A percentile compares a stretch with the other conserved stretches of the same genome.
phyloP scores from a whole-genome alignment of 2,113 vertebrate species.

The Strix aluco region DNA sequence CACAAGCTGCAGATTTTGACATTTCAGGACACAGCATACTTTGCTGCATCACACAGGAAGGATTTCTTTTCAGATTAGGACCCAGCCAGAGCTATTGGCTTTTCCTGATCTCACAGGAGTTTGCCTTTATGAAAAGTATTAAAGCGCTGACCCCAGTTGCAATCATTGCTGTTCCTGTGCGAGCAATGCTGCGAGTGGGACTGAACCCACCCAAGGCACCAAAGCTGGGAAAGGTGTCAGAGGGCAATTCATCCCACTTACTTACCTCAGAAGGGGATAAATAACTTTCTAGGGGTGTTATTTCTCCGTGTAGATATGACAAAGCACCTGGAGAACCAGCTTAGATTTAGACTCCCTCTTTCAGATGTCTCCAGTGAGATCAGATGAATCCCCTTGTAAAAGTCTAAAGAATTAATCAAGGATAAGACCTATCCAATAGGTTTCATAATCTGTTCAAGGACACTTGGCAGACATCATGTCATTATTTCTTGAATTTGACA shows the following conservation, averaged over 20 bases:
- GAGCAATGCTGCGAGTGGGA: neutral
- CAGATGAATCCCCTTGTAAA: neutral
- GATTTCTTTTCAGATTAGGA: slow-evolving; percentile 18
- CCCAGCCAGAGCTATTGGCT: neutral
- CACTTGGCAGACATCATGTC: neutral
- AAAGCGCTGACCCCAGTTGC: fast-evolving
- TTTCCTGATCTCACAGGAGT: neutral
- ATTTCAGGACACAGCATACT: neutral
- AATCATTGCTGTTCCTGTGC: neutral
- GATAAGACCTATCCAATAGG: neutral
- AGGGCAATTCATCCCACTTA: neutral
- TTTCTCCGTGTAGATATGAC: neutral
- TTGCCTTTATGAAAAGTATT: neutral
- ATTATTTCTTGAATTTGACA: neutral
- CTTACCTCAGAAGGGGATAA: neutral
- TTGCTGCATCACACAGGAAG: neutral
- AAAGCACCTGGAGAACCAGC: neutral
- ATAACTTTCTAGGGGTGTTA: neutral
- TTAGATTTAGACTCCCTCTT: neutral
- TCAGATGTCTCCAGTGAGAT: neutral
- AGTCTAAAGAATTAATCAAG: neutral
- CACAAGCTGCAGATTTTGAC: neutral
- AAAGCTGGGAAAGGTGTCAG: neutral
- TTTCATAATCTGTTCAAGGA: slow-evolving; percentile 25
- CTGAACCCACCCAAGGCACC: neutral